These are phyloP conservation scores for Tineola bisselliella DNA, from an alignment of 2,888 invertebrate species.

Conservation along the genomic window DNA sequence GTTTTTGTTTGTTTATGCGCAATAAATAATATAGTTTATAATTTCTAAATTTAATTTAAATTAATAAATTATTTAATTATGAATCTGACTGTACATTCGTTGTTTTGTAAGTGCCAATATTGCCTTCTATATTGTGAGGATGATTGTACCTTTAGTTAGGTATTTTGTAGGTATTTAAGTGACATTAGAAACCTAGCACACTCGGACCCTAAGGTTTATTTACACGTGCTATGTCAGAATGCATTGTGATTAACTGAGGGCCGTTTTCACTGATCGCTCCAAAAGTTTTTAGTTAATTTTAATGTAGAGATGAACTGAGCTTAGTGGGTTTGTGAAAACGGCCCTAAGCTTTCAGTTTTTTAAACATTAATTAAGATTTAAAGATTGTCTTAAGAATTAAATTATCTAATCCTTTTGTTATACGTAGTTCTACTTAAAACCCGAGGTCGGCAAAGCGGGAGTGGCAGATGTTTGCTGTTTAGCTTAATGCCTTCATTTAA, in stretches of 20 bases:
- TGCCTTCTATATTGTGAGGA: slow-evolving; percentile 68
- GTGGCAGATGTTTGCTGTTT: not conserved
- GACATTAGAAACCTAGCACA: not conserved
- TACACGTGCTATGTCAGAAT: not conserved
- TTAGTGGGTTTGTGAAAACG: not conserved
- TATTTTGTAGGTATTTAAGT: slow-evolving; percentile 25
- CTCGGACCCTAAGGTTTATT: not conserved
- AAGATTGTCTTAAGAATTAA: not conserved
- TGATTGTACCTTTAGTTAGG: slow-evolving; percentile 64
- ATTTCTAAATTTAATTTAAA: too few relatives aligned
- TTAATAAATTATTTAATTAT: not conserved
- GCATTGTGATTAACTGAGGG: slow-evolving; percentile 2
- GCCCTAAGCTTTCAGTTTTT: not conserved
- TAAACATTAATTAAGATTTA: not conserved
- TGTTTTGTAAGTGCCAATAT: slow-evolving; percentile 62
- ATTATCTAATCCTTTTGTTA: not conserved
- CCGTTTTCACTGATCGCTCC: not conserved
- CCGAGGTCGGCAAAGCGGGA: not conserved
- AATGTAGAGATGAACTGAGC: not conserved
- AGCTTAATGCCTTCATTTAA: too few relatives aligned
- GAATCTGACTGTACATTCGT: not conserved
- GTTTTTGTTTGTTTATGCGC: not conserved
- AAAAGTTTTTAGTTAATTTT: not conserved
- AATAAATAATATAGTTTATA: too few relatives aligned
- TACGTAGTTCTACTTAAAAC: not conserved